Base-by-base conservation (phyloP, 2,113 vertebrate species). In the Varanus salvator region DNA sequence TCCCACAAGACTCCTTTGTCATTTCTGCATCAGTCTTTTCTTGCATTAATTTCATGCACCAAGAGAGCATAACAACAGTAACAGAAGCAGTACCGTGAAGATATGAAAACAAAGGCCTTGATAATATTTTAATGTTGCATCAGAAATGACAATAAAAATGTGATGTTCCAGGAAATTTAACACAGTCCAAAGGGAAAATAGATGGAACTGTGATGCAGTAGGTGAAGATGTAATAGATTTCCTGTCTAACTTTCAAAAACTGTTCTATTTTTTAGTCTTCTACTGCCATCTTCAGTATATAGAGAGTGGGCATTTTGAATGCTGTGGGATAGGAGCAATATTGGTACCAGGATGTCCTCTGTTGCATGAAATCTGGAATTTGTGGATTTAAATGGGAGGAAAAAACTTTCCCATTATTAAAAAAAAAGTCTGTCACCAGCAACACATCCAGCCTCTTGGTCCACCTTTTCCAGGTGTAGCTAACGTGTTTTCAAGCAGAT, bases 231-330 rank as follows among this genome's bases (percentile, higher is more conserved):
- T 78, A 84, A 38, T 8, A 11, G 31, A 17, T 77, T 80, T 29
- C n/a, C 34, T 50, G 17, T 27, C n/a, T 89, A 31, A 21, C 25
- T 23, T 57, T 71, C 14, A 48, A 31, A 83, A 64, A 72, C 86
- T 4, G 27, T n/a, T 7, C 12, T 85, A 34, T 93, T 50, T 75
- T 0, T 0, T 86, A 78, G 93, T 92, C 91, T 91, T 93, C 66
- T 48, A 83, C 85, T 95, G 94, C 95, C 95, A 91, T 34, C 94
- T 95, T 89, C 91, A 90, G 95, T 66, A 87, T 27, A 12, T 0
- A 52, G 14, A 3, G 0, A 0, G 34, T 87, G 38, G 15, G 3
- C n/a, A 27, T 89, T 91, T 68, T 91, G 75, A 78, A 85, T 0
- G 0, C 27, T 6, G 14, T 71, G 44, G 60, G 17, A 57, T 38